These are phyloP conservation scores for Rhombomys opimus DNA, from an alignment of 2,113 vertebrate genomes.

Conservation along the genomic window DNA sequence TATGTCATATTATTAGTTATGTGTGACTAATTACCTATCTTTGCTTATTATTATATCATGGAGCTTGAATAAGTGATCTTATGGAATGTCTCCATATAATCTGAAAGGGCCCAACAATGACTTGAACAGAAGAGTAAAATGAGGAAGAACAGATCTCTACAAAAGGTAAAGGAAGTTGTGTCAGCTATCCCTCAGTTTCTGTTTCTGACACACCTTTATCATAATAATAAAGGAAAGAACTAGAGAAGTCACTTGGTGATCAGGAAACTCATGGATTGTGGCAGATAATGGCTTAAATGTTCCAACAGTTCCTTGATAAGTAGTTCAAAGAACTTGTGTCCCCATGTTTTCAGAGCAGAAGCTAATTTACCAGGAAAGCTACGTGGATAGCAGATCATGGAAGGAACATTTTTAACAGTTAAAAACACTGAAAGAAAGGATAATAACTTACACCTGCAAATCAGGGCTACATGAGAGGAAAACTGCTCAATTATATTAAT, in stretches of 20 bases:
- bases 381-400: conserved; percentile 45
- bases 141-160: background rate
- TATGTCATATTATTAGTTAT: background rate
- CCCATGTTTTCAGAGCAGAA: conserved; percentile 71
- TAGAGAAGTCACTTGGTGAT: conserved; percentile 54
- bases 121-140: background rate
- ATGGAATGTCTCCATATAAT: conserved; percentile 24
- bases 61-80: background rate
- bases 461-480: conserved; percentile 30
- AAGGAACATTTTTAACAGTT: conserved; percentile 32
- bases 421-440: conserved; percentile 60
- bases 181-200: background rate
- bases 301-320: conserved; percentile 72
- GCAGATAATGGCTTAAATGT: conserved; percentile 70
- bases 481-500: conserved; percentile 13
- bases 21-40: background rate
- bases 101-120: background rate
- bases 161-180: background rate
- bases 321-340: conserved; percentile 74
- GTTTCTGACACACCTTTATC: conserved; percentile 57
- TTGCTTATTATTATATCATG: conserved; percentile 40
- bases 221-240: conserved; percentile 48
- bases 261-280: conserved; percentile 68
- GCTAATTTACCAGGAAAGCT: conserved; percentile 74
- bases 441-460: conserved; percentile 52